Evolutionary conservation across 2,888 invertebrate species (phyloP), one percentile per base, ranked within the genome.

Genomic region (Thalpophila matura): DNA sequence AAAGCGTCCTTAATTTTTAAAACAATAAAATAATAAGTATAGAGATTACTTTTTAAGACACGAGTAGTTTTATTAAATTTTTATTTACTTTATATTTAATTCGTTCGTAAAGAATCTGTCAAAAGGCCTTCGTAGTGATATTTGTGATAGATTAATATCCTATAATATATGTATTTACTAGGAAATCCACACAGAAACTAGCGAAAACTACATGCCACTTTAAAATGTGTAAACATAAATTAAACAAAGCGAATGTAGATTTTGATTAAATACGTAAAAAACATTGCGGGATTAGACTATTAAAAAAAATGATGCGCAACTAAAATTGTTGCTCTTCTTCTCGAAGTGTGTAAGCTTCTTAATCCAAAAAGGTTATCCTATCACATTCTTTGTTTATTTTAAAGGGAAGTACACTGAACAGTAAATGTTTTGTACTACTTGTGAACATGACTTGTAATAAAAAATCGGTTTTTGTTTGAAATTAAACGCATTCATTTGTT

Each of bases 61-160:
- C 12, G 7, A 37, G n/a, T n/a, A n/a, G n/a, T n/a, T n/a, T n/a
- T n/a, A n/a, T n/a, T n/a, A n/a, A n/a, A n/a, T n/a, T n/a, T 35
- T 47, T 7, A n/a, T 58, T 47, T 47, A 5, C 1, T 27, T 20
- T 38, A 33, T n/a, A 12, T n/a, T 16, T 46, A 10, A 29, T 42
- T 56, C 20, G n/a, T 38, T 60, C n/a, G n/a, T 61, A 56, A 59
- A 75, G 49, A 58, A 59, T 72, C 54, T 66, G 4, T 46, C 60
- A 22, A 42, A 65, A 69, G 72, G 76, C 75, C 65, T 68, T 53
- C 14, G 76, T 77, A 79, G 79, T 59, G 16, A 66, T 75, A 62
- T 68, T 71, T 78, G 71, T 78, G 60, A 71, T 72, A 78, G 75
- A 59, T 29, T 72, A 64, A 35, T 43, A 55, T 42, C 56, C 54